Evolutionary conservation across 2,888 invertebrate genomes (phyloP), one percentile per base, ranked within the genome.

Genomic region (Lepetodrilus schrolli): DNA sequence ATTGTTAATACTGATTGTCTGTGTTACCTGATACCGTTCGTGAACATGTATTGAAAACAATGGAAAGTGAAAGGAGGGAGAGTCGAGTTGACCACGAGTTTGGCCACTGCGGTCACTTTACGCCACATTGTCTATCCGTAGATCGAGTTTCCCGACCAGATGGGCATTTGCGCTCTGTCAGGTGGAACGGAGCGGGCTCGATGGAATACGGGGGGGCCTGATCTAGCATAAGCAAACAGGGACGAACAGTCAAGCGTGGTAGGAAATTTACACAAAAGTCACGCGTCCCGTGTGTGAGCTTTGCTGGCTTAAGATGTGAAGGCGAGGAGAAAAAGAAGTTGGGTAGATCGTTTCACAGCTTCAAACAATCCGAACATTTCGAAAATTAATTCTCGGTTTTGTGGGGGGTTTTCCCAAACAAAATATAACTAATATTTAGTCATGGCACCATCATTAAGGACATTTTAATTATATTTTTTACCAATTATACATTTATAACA

Each of bases 71-170:
- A 34, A 58, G 30, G 58, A 30, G 26, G 30, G 26, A 58, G 43
- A 13, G 26, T 13, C 17, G 17, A 30, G 17, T 17, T 58, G 58
- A 34, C 58, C 58, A 58, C 58, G 17, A 17, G 3, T 5, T 2
- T 43, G 43, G 17, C 58, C 30, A 58, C 17, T 58, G 58, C 17
- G 58, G 58, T 58, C 58, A 58, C 30, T 58, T 58, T 58, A 30
- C 58, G 58, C 58, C 58, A 58, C 34, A 58, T 30, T 58, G 58
- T 7, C 30, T 30, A 34, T 13, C 34, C 58, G 17, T 17, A 30
- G 58, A 58, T 58, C 34, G 34, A 34, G 58, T 58, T 58, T 34
- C 58, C 17, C n/a, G 58, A 34, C 30, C 58, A 58, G 58, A 58
- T 58, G 58, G 58, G 17, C 58, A 10, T 34, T 34, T 30, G 30